These are phyloP conservation scores for Caenorhabditis panamensis DNA, from an alignment of 2,888 invertebrate genomes.

Conservation along the genomic window DNA sequence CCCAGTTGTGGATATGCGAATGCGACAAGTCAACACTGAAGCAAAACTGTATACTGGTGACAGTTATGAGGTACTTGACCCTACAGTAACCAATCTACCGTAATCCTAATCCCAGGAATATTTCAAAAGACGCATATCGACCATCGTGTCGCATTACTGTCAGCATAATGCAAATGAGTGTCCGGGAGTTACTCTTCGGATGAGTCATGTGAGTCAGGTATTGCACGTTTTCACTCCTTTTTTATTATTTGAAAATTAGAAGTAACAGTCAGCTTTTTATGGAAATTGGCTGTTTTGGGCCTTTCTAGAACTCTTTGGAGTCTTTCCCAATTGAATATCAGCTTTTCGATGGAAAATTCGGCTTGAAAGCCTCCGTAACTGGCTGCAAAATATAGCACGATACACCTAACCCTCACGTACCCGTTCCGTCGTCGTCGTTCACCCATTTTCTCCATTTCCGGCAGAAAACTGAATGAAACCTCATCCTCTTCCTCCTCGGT, in stretches of 20 bases:
- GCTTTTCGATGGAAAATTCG: slow-evolving; percentile 2
- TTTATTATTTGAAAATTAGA: too few species aligned
- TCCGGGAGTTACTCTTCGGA: slow-evolving; percentile 69
- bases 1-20: slow-evolving; percentile 70
- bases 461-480: not conserved
- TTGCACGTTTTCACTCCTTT: slow-evolving; percentile 53
- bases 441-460: slow-evolving; percentile 20
- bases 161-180: slow-evolving; percentile 77
- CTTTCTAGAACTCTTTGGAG: too few species aligned
- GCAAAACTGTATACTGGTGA: slow-evolving; percentile 73
- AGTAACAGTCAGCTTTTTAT: too few species aligned
- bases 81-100: not conserved
- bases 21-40: slow-evolving; percentile 74
- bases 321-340: not conserved
- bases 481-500: slow-evolving; percentile 44
- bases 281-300: too few species aligned
- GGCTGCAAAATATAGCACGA: slow-evolving; percentile 9
- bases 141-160: slow-evolving; percentile 77
- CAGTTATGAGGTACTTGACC: slow-evolving; percentile 67
- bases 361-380: too few species aligned
- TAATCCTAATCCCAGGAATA: slow-evolving; percentile 69
- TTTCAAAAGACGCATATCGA: slow-evolving; percentile 78
- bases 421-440: slow-evolving; percentile 23
- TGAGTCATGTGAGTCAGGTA: slow-evolving; percentile 68
- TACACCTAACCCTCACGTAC: slow-evolving; percentile 27